Evolutionary conservation across 2,113 vertebrate genomes (phyloP), one percentile per base, ranked within the genome.

Genomic region (Muscicapa adusta): DNA sequence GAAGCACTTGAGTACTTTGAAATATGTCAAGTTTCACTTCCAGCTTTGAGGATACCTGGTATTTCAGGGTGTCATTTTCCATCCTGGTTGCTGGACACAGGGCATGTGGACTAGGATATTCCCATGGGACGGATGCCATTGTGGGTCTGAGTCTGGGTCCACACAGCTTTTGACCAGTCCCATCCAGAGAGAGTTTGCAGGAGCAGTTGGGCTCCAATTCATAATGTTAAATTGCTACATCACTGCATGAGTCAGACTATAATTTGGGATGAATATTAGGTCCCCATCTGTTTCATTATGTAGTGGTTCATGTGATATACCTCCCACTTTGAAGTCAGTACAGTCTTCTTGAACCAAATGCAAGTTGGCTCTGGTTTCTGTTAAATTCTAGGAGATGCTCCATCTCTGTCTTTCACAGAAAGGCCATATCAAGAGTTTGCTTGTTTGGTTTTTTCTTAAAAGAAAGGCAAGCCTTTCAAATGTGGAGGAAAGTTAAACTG

Each of bases 51-150:
- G 36, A 9, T 31, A 18, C 1, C 23, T 78, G 23, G 1, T 48
- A 8, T 73, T 73, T 63, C 75, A 51, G 40, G 28, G 36, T 73
- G 25, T 54, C 23, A 3, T 48, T 61, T 75, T 72, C 29, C 20
- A 4, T 56, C 6, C 54, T 68, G 33, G 11, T 31, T 63, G 22
- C 43, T 50, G 29, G 31, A 17, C 18, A 43, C 5, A 29, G 51
- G 4, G 8, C 3, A 1, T 8, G 10, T 42, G 61, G 47, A 10
- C 18, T 10, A 3, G 28, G 33, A 22, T 18, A 3, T 28, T 8
- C 2, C 60, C 5, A 4, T 33, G 42, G 36, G 26, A 14, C 75
- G 36, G 26, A 14, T 78, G 11, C 34, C 33, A 4, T 2, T 43
- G 42, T 6, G 45, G 6, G 18, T 61, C 36, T 62, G 25, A 58